These are phyloP conservation scores for Epinotia nisella DNA, from an alignment of 2,888 invertebrate species.

Conservation along the genomic window DNA sequence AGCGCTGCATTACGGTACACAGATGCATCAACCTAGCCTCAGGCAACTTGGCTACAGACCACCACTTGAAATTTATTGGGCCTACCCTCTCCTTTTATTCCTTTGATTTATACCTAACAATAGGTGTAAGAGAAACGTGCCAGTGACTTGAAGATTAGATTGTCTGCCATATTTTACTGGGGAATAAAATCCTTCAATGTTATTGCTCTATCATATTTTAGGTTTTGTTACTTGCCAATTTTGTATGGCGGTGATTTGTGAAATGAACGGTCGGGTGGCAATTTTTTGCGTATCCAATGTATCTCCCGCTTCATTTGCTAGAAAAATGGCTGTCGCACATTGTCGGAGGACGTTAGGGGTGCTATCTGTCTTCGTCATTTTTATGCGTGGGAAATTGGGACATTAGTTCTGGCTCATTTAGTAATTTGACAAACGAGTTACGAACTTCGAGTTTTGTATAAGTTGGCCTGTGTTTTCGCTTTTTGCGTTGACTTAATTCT, in stretches of 20 bases:
- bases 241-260: slow-evolving; percentile 16
- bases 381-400: slow-evolving; percentile 33
- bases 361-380: slow-evolving; percentile 41
- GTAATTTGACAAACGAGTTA: slow-evolving; percentile 28
- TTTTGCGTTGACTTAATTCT: background rate
- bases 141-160: slow-evolving; percentile 56
- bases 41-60: slow-evolving; percentile 53
- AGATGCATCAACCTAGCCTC: slow-evolving; percentile 50
- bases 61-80: slow-evolving; percentile 61
- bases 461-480: background rate
- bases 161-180: slow-evolving; percentile 55
- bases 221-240: slow-evolving; percentile 13
- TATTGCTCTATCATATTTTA: slow-evolving; percentile 25
- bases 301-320: slow-evolving; percentile 37
- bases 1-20: slow-evolving; percentile 44
- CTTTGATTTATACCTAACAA: slow-evolving; percentile 56
- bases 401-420: slow-evolving; percentile 33
- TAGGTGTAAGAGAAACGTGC: slow-evolving; percentile 55
- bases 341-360: slow-evolving; percentile 32
- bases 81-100: slow-evolving; percentile 50
- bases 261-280: slow-evolving; percentile 7
- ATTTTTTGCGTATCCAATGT: slow-evolving; percentile 36
- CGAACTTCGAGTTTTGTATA: slow-evolving; percentile 13
- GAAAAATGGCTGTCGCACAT: slow-evolving; percentile 37
- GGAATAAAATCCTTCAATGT: slow-evolving; percentile 52